Conservation (phyloP, 2,888 invertebrate genomes). For the Athripsodes cinereus region DNA sequence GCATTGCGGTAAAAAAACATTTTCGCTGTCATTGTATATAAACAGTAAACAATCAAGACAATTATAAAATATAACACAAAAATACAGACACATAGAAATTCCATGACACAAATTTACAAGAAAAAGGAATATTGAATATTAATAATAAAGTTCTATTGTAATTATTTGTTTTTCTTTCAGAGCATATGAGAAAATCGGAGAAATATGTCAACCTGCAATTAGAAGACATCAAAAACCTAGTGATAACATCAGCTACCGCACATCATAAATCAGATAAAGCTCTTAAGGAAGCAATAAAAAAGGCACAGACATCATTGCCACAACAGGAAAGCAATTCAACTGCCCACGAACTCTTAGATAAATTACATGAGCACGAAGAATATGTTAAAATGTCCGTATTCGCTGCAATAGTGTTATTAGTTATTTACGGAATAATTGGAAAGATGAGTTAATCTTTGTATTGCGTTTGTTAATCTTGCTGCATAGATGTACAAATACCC, state of each 20-base stretch:
- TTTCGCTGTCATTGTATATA: too few species aligned
- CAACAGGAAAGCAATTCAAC: neutral
- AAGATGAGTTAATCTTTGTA: constrained; percentile 21
- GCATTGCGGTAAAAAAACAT: too few species aligned
- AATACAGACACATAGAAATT: too few species aligned
- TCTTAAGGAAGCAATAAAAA: constrained; percentile 39
- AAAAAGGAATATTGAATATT: too few species aligned
- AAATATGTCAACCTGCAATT: constrained; percentile 38
- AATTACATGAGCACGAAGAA: constrained; percentile 13
- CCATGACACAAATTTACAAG: too few species aligned
- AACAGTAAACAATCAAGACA: too few species aligned
- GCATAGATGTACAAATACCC: too few species aligned
- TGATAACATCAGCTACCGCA: constrained; percentile 37
- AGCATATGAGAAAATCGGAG: constrained; percentile 42
- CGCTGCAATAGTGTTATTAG: constrained; percentile 7
- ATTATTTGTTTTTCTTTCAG: constrained; percentile 31
- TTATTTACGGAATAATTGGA: constrained; percentile 11
- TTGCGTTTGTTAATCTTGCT: too few species aligned
- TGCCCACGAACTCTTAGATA: neutral
- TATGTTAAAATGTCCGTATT: constrained; percentile 16
- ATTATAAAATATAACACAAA: too few species aligned
- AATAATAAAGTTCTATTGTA: too few species aligned
- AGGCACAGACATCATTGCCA: constrained; percentile 25
- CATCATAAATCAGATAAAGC: constrained; percentile 44
- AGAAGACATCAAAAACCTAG: constrained; percentile 38